Evolutionary conservation across 2,797 vertebrate species (phyloP).

Genomic region (Lithobates sylvaticus): DNA sequence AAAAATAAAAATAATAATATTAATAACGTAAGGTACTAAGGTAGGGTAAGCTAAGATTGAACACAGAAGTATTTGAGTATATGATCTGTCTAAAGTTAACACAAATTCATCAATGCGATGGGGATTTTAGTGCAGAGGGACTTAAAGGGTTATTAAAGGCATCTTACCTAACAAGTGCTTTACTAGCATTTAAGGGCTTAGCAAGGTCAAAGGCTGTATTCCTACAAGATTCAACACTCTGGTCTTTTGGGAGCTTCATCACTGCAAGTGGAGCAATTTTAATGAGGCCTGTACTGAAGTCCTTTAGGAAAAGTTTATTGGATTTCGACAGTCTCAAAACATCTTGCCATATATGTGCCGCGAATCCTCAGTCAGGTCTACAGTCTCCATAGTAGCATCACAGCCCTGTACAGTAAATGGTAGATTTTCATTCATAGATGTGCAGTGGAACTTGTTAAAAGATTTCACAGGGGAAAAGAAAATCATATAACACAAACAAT

Average conservation of each 20-base stretch:
- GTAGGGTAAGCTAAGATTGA: neutral
- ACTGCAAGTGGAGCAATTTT: constrained; percentile 16
- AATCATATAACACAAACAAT: neutral
- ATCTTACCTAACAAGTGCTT: neutral
- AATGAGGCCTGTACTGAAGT: constrained; percentile 23
- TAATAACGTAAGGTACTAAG: too few species aligned
- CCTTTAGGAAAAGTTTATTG: constrained; percentile 31
- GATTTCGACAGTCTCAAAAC: neutral
- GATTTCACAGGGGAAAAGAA: neutral
- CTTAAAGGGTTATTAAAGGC: neutral
- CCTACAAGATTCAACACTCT: constrained; percentile 1
- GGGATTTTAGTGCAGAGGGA: neutral
- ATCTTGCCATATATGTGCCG: neutral
- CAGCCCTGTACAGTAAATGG: neutral
- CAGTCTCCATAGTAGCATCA: neutral
- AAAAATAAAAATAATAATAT: too few species aligned
- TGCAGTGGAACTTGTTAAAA: constrained; percentile 18
- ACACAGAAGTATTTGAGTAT: neutral
- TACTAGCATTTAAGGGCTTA: constrained; percentile 20
- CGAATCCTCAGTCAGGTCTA: neutral
- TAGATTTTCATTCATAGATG: neutral
- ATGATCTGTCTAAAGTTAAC: neutral
- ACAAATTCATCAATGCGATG: neutral
- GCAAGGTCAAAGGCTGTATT: neutral
- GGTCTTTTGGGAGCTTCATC: neutral